Base-by-base conservation (phyloP, 2,888 invertebrate genomes). In the Onthophagus sagittarius region DNA sequence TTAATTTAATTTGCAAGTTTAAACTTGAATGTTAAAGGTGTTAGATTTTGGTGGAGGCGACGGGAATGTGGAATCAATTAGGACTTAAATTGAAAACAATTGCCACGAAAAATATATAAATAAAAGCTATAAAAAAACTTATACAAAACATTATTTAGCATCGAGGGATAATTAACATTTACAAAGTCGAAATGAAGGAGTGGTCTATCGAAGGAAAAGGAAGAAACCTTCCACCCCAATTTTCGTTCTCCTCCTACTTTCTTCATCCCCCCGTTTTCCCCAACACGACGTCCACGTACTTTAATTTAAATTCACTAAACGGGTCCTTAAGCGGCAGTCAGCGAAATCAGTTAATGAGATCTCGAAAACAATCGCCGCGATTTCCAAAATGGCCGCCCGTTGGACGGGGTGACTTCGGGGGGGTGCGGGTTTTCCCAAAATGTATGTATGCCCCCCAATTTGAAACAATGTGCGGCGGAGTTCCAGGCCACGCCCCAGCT, bases 271-370 rank as follows among this genome's bases (percentile, higher is more conserved):
- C 53, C 70, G 15, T 72, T 15, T 14, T 39, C 64, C 69, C 69
- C 39, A 31, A 15, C 62, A 15, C 70, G 53, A 70, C 69, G 32
- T 69, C 72, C 15, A 39, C 39, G 67, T 65, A 67, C 71, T 77
- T 77, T 77, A 74, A 77, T 78, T 79, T 78, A 78, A 77, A 79
- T 79, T 79, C 77, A 78, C 78, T 79, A 78, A 77, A 76, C 77
- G 77, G 75, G 75, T 23, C 73, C 77, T 78, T 78, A 78, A 78
- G 71, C 71, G 72, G 79, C 79, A 80, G 81, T 82, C 81, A 79
- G 79, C 81, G 80, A 81, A 84, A 84, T 85, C 84, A 84, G 83
- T 83, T 83, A 84, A 85, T 84, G 82, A 83, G 83, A 85, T 85
- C 84, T 84, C 79, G 81, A 83, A 84, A 85, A 85, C 84, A 85